Evolutionary conservation across 2,797 vertebrate genomes (phyloP).

Genomic region (Hylomyscus alleni): DNA sequence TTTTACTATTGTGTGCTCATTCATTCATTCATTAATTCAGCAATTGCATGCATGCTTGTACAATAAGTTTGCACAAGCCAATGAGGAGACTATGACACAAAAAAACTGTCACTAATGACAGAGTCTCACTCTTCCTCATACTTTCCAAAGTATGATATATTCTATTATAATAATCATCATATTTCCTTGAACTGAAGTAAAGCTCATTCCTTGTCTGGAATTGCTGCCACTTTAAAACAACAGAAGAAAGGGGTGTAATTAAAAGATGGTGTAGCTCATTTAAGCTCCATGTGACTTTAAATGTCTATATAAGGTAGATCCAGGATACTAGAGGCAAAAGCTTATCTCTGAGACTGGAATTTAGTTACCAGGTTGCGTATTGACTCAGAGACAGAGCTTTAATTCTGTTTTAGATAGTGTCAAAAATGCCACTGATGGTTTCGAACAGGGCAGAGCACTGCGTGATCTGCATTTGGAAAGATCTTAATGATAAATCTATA

Average conservation of each 20-base stretch:
- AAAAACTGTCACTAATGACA: too few species aligned
- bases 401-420: neutral
- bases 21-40: neutral
- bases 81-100: neutral
- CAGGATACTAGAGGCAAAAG: neutral
- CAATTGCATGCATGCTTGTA: neutral
- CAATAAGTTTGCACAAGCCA: neutral
- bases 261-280: rapidly evolving
- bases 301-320: neutral
- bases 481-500: neutral
- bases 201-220: neutral
- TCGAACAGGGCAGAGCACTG: neutral
- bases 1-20: neutral
- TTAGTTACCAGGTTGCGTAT: neutral
- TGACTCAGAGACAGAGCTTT: neutral
- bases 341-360: neutral
- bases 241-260: neutral
- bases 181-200: neutral
- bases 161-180: too few species aligned
- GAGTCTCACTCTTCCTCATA: neutral
- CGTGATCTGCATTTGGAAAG: neutral
- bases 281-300: neutral
- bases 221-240: neutral
- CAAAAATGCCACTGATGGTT: neutral
- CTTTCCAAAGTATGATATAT: neutral